Conservation (phyloP, 2,888 invertebrate species). For the Halictus ligatus region DNA sequence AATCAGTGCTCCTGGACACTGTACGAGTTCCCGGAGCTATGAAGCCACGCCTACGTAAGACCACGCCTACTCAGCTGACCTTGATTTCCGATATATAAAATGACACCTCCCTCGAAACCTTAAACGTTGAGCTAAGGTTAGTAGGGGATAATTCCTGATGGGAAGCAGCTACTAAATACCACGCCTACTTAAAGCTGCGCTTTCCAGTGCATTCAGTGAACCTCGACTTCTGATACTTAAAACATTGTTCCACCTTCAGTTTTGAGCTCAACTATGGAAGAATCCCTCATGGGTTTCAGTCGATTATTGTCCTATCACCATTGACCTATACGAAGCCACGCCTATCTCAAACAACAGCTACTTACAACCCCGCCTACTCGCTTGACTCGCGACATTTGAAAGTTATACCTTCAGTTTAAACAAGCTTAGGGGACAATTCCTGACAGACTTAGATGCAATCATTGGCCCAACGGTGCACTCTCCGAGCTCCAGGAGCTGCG, state of each 20-base stretch:
- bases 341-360: too few species aligned
- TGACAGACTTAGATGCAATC: not conserved
- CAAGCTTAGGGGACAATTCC: not conserved
- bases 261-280: not conserved
- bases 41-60: not conserved
- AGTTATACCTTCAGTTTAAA: not conserved
- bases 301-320: too few species aligned
- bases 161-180: not conserved
- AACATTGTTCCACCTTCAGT: not conserved
- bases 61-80: not conserved
- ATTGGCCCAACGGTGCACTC: not conserved
- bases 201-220: not conserved
- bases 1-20: not conserved
- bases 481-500: not conserved
- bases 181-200: not conserved
- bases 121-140: not conserved
- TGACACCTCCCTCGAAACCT: not conserved
- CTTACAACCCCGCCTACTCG: too few species aligned
- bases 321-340: too few species aligned
- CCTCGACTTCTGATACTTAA: not conserved
- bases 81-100: not conserved
- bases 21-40: not conserved
- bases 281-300: too few species aligned
- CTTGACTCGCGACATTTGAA: too few species aligned
- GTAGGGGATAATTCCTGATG: not conserved